phyloP scores from a whole-genome alignment of 2,888 invertebrate species.

The Mesoligia furuncula region DNA sequence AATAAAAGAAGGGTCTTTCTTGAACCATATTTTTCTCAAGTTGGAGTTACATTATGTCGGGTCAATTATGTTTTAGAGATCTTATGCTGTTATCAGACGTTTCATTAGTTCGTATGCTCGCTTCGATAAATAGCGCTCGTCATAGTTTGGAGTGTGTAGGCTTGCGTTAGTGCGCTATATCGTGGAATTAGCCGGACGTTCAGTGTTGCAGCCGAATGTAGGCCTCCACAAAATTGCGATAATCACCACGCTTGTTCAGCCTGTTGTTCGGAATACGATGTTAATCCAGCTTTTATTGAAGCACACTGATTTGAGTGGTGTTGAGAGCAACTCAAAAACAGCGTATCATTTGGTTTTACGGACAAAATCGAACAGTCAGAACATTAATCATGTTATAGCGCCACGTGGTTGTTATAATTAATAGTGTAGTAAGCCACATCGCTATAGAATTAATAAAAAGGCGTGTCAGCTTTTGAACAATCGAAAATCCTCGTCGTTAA shows the following conservation, averaged over 20 bases:
- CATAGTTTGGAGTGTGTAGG: conserved; percentile 22
- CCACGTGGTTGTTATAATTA: background rate
- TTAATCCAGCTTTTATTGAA: conserved; percentile 45
- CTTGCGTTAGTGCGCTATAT: conserved; percentile 22
- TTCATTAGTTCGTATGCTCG: conserved; percentile 33
- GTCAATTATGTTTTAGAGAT: conserved; percentile 39
- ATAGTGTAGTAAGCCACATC: background rate
- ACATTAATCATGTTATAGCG: background rate
- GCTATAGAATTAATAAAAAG: conserved; percentile 15
- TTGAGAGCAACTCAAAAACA: background rate
- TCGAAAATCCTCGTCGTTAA: conserved; percentile 6
- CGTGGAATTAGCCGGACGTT: conserved; percentile 41
- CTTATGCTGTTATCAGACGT: conserved; percentile 35
- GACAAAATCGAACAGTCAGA: background rate
- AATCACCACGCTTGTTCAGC: conserved; percentile 29
- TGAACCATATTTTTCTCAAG: conserved; percentile 39
- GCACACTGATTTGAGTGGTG: conserved; percentile 32
- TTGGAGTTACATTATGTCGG: conserved; percentile 49
- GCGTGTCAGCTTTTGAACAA: conserved; percentile 8
- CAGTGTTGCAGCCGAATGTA: conserved; percentile 30
- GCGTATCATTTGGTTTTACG: conserved; percentile 1
- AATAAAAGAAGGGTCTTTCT: conserved; percentile 47
- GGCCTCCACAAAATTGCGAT: conserved; percentile 39
- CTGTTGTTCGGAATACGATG: conserved; percentile 31
- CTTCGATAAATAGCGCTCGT: conserved; percentile 41